A percentile compares a stretch with the other conserved stretches of the same genome.
Evolutionary conservation across 2,888 invertebrate species (phyloP).

Genomic region (Drosophila mimetica): DNA sequence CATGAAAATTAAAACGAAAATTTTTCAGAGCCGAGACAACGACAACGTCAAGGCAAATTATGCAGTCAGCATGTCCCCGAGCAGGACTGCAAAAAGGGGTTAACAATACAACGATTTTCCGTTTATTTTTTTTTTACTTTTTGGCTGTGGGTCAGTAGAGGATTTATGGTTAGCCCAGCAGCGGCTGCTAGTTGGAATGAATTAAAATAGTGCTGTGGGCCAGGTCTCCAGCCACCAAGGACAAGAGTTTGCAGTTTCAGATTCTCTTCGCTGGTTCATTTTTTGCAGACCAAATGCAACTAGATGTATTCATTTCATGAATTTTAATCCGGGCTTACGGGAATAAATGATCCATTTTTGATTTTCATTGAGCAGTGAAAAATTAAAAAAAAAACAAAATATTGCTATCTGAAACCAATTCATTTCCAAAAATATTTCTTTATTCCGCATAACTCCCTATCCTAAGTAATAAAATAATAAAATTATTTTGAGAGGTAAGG

Average conservation of each 20-base stretch:
- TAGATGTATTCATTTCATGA: slow-evolving; percentile 2
- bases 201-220: slow-evolving; percentile 22
- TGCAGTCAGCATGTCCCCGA: slow-evolving; percentile 72
- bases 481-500: too few species aligned
- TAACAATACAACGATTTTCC: slow-evolving; percentile 51
- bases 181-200: slow-evolving; percentile 30
- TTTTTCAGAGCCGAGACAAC: slow-evolving; percentile 47
- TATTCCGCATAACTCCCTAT: too few species aligned
- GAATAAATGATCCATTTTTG: too few species aligned
- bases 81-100: slow-evolving; percentile 42
- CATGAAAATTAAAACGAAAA: slow-evolving; percentile 76
- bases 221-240: not conserved
- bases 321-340: slow-evolving; percentile 1
- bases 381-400: too few species aligned
- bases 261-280: not conserved
- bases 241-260: slow-evolving; percentile 13
- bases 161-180: slow-evolving; percentile 62
- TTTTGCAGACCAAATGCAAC: slow-evolving; percentile 5
- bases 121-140: slow-evolving; percentile 1
- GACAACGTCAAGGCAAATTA: slow-evolving; percentile 76
- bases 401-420: too few species aligned
- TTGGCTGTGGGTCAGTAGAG: slow-evolving; percentile 59
- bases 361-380: too few species aligned
- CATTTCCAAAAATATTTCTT: too few species aligned
- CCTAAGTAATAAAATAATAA: too few species aligned